Percentiles rank a stretch among this genome's conserved stretches.
Evolutionary conservation across 2,797 vertebrate species (phyloP).

Genomic region (Siniperca obscura): DNA sequence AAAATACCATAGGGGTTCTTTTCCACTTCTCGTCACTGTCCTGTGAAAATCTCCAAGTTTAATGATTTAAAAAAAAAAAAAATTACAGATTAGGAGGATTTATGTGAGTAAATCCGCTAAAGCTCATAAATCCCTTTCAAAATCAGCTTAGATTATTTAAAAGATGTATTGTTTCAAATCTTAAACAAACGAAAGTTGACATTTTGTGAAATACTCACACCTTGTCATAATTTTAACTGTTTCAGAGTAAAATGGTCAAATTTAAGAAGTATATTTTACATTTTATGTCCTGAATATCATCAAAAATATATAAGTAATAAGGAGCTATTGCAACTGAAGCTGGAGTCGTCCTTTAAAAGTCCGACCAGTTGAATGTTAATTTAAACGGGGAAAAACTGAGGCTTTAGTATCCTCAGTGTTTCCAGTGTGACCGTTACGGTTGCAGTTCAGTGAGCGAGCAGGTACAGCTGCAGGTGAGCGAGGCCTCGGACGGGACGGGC

Average conservation of each 20-base stretch:
- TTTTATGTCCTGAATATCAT: background rate
- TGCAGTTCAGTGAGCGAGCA: slow-evolving; percentile 46
- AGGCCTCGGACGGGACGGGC: slow-evolving; percentile 41
- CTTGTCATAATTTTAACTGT: too few relatives aligned
- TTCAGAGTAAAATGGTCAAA: background rate
- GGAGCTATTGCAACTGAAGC: background rate
- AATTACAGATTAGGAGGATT: background rate
- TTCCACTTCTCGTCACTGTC: background rate
- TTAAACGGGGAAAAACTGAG: background rate
- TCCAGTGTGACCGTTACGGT: slow-evolving; percentile 24
- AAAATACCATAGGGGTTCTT: background rate
- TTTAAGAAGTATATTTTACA: background rate
- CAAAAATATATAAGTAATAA: background rate
- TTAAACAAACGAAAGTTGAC: background rate
- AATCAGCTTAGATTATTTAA: background rate
- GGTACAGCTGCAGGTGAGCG: slow-evolving; percentile 69
- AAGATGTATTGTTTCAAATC: background rate
- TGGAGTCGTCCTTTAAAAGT: background rate
- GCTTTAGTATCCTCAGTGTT: background rate
- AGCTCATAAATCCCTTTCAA: background rate
- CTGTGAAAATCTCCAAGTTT: background rate
- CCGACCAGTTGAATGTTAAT: background rate
- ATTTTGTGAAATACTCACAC: background rate
- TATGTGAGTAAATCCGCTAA: background rate
- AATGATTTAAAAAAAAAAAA: too few relatives aligned